Conservation (phyloP, 2,888 invertebrate genomes). For the Megamerina dolium region DNA sequence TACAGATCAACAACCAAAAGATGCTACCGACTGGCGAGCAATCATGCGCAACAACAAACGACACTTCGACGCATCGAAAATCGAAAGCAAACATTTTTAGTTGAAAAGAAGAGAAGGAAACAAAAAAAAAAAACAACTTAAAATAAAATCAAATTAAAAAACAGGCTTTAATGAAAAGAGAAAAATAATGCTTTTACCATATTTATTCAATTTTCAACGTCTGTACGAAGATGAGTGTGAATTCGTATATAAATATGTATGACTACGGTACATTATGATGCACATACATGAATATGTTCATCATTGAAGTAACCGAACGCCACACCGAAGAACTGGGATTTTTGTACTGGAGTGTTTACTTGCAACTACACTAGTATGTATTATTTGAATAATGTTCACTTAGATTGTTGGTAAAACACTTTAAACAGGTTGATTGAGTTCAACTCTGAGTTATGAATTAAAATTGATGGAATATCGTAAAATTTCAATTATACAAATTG, state of each 20-base stretch:
- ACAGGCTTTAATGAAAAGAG: too few relatives aligned
- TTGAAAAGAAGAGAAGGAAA: not conserved
- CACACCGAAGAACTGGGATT: conserved; percentile 17
- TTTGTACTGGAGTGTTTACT: conserved; percentile 18
- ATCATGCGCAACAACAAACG: conserved; percentile 32
- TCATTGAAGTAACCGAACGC: conserved; percentile 12
- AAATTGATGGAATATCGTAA: too few relatives aligned
- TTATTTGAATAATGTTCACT: conserved; percentile 16
- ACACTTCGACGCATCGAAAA: conserved; percentile 15
- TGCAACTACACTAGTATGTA: too few relatives aligned
- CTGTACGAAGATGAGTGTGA: too few relatives aligned
- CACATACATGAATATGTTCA: too few relatives aligned
- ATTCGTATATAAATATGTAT: not conserved
- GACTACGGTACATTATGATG: too few relatives aligned
- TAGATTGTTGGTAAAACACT: conserved; percentile 26
- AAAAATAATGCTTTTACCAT: not conserved
- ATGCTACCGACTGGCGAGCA: conserved; percentile 36
- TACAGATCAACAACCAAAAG: conserved; percentile 24
- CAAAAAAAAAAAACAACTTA: not conserved
- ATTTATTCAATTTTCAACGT: too few relatives aligned
- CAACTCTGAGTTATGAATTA: too few relatives aligned
- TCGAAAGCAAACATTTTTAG: conserved; percentile 12
- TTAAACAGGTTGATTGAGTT: too few relatives aligned
- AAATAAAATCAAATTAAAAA: too few relatives aligned
- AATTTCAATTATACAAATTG: too few relatives aligned